Evolutionary conservation across 64 coral and sea anemone genomes (phyloP).

Genomic region (Exaiptasia diaphana): DNA sequence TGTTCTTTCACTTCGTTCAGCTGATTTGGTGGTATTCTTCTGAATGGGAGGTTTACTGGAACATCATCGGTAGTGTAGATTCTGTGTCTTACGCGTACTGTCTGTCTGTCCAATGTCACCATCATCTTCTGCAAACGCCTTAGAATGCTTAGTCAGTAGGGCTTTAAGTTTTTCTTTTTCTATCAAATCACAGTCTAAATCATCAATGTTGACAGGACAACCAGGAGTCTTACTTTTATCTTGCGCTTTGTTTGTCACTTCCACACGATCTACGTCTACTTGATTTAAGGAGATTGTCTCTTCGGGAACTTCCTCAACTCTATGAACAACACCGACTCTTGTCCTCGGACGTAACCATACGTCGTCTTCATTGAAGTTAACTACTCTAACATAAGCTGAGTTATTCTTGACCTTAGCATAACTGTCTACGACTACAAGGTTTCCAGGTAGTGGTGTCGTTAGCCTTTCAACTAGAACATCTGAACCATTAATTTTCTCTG

Average conservation of each 20-base stretch:
- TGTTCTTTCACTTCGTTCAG: conserved; percentile 39
- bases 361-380: conserved; percentile 29
- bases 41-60: conserved; percentile 2
- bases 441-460: background rate
- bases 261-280: conserved; percentile 4
- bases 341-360: conserved; percentile 27
- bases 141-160: background rate
- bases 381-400: background rate
- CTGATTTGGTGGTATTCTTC: conserved; percentile 19
- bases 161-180: conserved; percentile 2
- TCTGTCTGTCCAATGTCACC: conserved; percentile 54
- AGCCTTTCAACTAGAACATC: background rate
- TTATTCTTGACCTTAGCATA: background rate
- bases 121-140: conserved; percentile 5
- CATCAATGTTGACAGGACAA: background rate
- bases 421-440: background rate
- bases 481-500: background rate
- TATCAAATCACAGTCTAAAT: background rate
- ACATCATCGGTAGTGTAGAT: conserved; percentile 3
- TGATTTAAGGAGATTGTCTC: background rate
- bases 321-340: conserved; percentile 11
- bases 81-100: conserved; percentile 27
- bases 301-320: background rate
- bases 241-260: background rate
- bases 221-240: background rate